These are phyloP conservation scores for Rugalucina vietnamica DNA, from an alignment of 2,888 invertebrate genomes.

Conservation along the genomic window DNA sequence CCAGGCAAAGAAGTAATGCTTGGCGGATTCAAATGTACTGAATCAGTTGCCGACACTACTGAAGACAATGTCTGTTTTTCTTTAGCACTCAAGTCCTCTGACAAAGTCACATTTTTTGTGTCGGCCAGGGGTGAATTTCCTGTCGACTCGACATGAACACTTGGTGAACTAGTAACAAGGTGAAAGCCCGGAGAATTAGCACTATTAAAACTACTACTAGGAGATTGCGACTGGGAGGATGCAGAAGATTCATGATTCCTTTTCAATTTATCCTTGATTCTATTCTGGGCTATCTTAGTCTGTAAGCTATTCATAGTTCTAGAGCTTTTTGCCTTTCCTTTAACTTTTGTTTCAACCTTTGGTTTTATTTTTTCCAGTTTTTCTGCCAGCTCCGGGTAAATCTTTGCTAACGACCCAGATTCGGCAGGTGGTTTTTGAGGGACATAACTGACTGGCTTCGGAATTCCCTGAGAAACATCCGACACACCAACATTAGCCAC, in stretches of 20 bases:
- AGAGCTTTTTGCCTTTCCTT: constrained; percentile 77
- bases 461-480: constrained; percentile 24
- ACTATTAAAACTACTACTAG: constrained; percentile 59
- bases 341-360: constrained; percentile 71
- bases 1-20: background rate
- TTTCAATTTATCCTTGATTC: constrained; percentile 83
- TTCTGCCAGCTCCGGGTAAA: constrained; percentile 82
- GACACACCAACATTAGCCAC: constrained; percentile 49
- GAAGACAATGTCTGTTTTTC: background rate
- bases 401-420: constrained; percentile 75
- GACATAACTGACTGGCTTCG: constrained; percentile 43
- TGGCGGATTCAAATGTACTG: background rate
- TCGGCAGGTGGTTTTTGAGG: constrained; percentile 34
- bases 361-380: constrained; percentile 80
- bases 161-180: constrained; percentile 57
- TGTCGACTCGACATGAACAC: constrained; percentile 29
- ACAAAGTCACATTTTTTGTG: background rate
- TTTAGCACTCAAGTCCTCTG: background rate
- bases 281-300: constrained; percentile 84
- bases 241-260: constrained; percentile 66
- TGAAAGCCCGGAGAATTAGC: constrained; percentile 62
- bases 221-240: constrained; percentile 65
- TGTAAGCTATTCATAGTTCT: constrained; percentile 83
- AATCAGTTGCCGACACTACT: background rate
- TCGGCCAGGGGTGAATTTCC: constrained; percentile 12